Conservation (phyloP, 2,113 vertebrate genomes). For the Caranx ignobilis region DNA sequence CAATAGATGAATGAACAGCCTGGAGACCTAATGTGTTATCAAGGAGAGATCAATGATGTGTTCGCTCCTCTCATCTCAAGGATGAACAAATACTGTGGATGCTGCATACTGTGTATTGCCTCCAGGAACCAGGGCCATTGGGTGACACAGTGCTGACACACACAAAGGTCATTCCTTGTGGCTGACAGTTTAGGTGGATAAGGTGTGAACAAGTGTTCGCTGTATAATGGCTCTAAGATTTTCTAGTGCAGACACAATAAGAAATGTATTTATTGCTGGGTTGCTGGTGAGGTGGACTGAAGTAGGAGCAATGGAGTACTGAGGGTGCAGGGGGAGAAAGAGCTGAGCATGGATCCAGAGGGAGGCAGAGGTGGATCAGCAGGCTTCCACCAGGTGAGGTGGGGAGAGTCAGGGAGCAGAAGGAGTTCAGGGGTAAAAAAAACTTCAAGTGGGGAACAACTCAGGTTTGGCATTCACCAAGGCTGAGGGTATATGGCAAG, state of each 20-base stretch:
- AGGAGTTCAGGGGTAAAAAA: too few relatives aligned
- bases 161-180: neutral
- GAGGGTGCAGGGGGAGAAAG: too few relatives aligned
- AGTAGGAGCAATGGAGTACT: too few relatives aligned
- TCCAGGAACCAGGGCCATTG: neutral
- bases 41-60: conserved; percentile 24
- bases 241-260: neutral
- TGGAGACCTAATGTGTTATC: conserved; percentile 21
- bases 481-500: too few relatives aligned
- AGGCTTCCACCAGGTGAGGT: too few relatives aligned
- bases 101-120: neutral
- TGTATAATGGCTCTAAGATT: neutral
- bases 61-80: conserved; percentile 2
- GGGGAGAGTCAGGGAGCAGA: too few relatives aligned
- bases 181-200: neutral
- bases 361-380: too few relatives aligned
- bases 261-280: neutral
- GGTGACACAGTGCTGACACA: neutral
- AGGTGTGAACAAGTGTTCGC: neutral
- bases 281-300: too few relatives aligned
- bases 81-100: conserved; percentile 1
- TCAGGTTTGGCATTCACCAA: too few relatives aligned
- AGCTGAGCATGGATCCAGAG: too few relatives aligned
- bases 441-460: too few relatives aligned
- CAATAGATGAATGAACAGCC: conserved; percentile 49